Percentiles rank a stretch among this genome's conserved stretches.
Evolutionary conservation across 2,888 invertebrate species (phyloP).

Genomic region (Pammene aurita): DNA sequence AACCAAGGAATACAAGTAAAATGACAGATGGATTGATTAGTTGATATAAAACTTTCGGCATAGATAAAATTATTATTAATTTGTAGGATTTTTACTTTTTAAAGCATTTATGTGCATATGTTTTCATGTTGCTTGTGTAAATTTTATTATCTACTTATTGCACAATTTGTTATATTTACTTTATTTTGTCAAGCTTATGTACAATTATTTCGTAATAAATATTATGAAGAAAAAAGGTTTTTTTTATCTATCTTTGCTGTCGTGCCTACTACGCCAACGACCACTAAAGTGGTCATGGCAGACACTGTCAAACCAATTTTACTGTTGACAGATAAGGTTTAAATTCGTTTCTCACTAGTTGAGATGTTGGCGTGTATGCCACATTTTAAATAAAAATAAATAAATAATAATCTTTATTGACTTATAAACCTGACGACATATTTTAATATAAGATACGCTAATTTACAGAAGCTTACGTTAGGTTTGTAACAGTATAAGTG

Average conservation of each 20-base stretch:
- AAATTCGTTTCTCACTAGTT: too few species aligned
- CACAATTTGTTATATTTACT: slow-evolving; percentile 67
- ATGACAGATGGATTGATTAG: neutral
- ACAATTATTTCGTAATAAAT: slow-evolving; percentile 59
- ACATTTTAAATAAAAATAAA: too few species aligned
- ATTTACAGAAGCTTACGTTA: too few species aligned
- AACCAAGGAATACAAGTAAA: neutral
- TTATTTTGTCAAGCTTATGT: slow-evolving; percentile 68
- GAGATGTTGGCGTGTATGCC: too few species aligned
- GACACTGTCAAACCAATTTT: too few species aligned
- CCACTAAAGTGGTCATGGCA: too few species aligned
- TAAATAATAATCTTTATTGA: too few species aligned
- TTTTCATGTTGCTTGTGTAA: slow-evolving; percentile 51
- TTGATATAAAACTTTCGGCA: neutral
- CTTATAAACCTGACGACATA: too few species aligned
- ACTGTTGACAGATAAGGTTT: too few species aligned
- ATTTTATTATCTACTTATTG: slow-evolving; percentile 64
- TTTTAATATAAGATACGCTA: too few species aligned
- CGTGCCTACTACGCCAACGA: too few species aligned
- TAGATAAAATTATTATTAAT: slow-evolving; percentile 22
- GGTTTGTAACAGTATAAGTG: too few species aligned
- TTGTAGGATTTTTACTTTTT: slow-evolving; percentile 49
- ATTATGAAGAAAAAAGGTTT: slow-evolving; percentile 48
- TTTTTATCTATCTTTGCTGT: neutral
- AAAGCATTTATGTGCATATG: slow-evolving; percentile 56